Evolutionary conservation across 2,888 invertebrate species (phyloP), one percentile per base, ranked within the genome.

Genomic region (Limnephilus lunatus): DNA sequence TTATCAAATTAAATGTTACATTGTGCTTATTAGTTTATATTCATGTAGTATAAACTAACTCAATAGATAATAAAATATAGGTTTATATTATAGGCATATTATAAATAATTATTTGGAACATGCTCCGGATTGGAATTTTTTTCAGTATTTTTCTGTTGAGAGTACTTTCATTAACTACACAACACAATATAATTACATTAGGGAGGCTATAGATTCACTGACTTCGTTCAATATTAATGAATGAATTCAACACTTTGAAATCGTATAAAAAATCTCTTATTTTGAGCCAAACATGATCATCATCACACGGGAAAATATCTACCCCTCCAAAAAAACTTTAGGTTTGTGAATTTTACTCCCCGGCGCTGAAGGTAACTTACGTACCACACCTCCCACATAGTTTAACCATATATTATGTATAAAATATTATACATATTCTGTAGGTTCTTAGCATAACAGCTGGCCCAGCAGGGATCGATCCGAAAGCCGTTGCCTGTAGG

Each of bases 401-500:
- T 68, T 68, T 68, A 68, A 68, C 1, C 25, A 7, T 68, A n/a
- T 68, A 68, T 68, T 68, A 25, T 68, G 25, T 7, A 68, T 12
- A 44, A 44, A 44, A 68, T n/a, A 68, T n/a, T n/a, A 9, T n/a
- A 25, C 0, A 48, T 48, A 15, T 48, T 48, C 14, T 48, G 14
- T 48, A 15, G 48, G 14, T 68, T n/a, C 25, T 68, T 68, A n/a
- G 7, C 68, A 68, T n/a, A 68, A 53, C 9, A 68, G 68, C 68
- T 68, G 68, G 68, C 68, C 9, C 25, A n/a, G 68, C 68, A 32
- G 25, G 85, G 35, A 91, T 89, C 91, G 89, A 91, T 89, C 91
- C 86, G 39, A 85, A 44, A 68, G 53, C 86, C 82, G 25, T 91
- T 92, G 31, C 80, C 86, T 15, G 81, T 81, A 68, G 30, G 39